A percentile compares a stretch with the other conserved stretches of the same genome.
Evolutionary conservation across 2,797 vertebrate genomes (phyloP).

Genomic region (Eutrigla gurnardus): DNA sequence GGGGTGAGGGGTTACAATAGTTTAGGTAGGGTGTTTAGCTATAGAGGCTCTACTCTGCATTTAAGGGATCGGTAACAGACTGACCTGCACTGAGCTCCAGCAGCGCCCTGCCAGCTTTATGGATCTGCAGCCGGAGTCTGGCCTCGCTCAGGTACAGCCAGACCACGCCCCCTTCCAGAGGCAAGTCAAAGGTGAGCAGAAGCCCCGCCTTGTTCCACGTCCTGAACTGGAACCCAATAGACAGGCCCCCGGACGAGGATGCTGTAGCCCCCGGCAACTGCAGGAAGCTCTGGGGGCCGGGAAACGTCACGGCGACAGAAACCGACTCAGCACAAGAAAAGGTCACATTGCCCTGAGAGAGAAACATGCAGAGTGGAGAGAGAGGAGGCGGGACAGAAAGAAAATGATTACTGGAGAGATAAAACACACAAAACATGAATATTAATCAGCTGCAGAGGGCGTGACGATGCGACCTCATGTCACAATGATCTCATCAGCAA

Average conservation of each 20-base stretch:
- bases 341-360: conserved; percentile 89
- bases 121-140: conserved; percentile 86
- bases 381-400: conserved; percentile 13
- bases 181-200: conserved; percentile 86
- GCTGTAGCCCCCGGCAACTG: conserved; percentile 74
- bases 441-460: conserved; percentile 66
- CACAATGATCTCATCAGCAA: conserved; percentile 56
- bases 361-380: conserved; percentile 12
- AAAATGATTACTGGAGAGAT: conserved; percentile 48
- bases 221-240: conserved; percentile 88
- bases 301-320: conserved; percentile 90
- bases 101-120: conserved; percentile 82
- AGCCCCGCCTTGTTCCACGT: conserved; percentile 93
- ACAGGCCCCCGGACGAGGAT: conserved; percentile 66
- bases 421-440: conserved; percentile 71
- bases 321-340: conserved; percentile 89
- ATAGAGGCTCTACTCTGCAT: not conserved
- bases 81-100: conserved; percentile 89
- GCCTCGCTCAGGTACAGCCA: conserved; percentile 88
- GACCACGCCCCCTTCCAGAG: conserved; percentile 77
- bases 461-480: conserved; percentile 44
- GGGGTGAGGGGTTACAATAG: too few relatives aligned
- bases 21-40: not conserved
- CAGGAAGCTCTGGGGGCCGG: conserved; percentile 87
- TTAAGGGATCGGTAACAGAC: not conserved